Conservation (phyloP, 2,113 vertebrate genomes). For the Thalassoma bifasciatum region DNA sequence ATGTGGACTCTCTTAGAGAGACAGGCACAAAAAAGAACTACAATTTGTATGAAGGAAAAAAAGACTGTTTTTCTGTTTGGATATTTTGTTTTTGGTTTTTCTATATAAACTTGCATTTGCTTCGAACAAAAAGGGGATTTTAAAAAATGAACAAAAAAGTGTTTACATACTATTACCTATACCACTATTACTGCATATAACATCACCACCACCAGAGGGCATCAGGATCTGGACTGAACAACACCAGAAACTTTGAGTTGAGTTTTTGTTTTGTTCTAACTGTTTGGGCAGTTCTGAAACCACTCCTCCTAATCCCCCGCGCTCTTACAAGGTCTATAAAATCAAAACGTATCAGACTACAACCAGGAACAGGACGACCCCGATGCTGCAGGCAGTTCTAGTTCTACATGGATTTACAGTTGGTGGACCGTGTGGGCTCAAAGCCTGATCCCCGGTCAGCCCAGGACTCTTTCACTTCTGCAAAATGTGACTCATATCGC, state of each 20-base stretch:
- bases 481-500: constrained; percentile 65
- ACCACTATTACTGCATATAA: constrained; percentile 87
- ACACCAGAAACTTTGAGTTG: constrained; percentile 45
- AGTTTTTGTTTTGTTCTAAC: constrained; percentile 79
- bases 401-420: constrained; percentile 31
- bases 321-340: constrained; percentile 40
- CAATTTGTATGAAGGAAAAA: constrained; percentile 66
- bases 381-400: not conserved
- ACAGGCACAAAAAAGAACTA: constrained; percentile 67
- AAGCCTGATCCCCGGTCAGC: constrained; percentile 24
- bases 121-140: constrained; percentile 80
- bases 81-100: constrained; percentile 79
- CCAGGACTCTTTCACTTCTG: constrained; percentile 45
- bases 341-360: constrained; percentile 20
- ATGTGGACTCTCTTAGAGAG: constrained; percentile 73
- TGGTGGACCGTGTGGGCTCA: constrained; percentile 33
- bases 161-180: constrained; percentile 93
- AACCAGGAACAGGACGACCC: not conserved
- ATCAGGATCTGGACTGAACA: constrained; percentile 83
- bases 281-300: constrained; percentile 59
- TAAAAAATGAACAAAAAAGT: constrained; percentile 88
- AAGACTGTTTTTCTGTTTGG: constrained; percentile 59
- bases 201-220: constrained; percentile 77
- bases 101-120: constrained; percentile 93
- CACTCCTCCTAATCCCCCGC: constrained; percentile 27